Base-by-base conservation (phyloP, 2,113 vertebrate species). In the Philantomba maxwellii region DNA sequence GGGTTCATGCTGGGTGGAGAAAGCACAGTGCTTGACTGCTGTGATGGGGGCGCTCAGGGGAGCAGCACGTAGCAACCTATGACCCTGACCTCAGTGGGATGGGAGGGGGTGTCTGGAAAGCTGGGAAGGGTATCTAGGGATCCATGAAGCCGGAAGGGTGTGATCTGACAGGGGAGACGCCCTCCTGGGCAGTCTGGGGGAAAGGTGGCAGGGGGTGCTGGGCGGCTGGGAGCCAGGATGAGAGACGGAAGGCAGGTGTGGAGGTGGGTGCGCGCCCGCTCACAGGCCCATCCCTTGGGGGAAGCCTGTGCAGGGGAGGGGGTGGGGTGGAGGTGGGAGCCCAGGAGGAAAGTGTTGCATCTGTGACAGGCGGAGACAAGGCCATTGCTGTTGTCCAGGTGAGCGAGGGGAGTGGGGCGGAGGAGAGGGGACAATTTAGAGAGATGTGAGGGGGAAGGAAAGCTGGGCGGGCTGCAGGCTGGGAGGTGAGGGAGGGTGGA, bases 181-280 rank as follows among this genome's bases (percentile, higher is more conserved):
- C 47, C 30, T 86, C 86, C n/a, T 7, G 49, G 33, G 49, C 26
- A 21, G 23, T 12, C 55, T 45, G 8, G 78, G 64, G 47, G 60
- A 33, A 51, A 6, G 28, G 83, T 2, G 12, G 39, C 10, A 53
- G 14, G 19, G 45, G 0, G 3, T 82, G 57, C 75, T 51, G 13
- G 84, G 39, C 4, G 6, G 49, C 51, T 47, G 14, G 11, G 53
- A 49, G 30, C 60, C 47, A 23, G 51, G 62, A 30, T 4, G 19
- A 16, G 66, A 53, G 43, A 51, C 13, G 4, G 90, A 33, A 77
- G 89, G 39, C 0, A 16, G n/a, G 25, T 19, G 28, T 7, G 75
- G 36, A 4, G 9, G 11, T 15, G 23, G 55, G 45, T 2, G 30
- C 83, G 9, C 1, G 21, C 51, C 16, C 0, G 0, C 10, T 39